Evolutionary conservation across 2,888 invertebrate species (phyloP).

Genomic region (Cataglyphis cursor): DNA sequence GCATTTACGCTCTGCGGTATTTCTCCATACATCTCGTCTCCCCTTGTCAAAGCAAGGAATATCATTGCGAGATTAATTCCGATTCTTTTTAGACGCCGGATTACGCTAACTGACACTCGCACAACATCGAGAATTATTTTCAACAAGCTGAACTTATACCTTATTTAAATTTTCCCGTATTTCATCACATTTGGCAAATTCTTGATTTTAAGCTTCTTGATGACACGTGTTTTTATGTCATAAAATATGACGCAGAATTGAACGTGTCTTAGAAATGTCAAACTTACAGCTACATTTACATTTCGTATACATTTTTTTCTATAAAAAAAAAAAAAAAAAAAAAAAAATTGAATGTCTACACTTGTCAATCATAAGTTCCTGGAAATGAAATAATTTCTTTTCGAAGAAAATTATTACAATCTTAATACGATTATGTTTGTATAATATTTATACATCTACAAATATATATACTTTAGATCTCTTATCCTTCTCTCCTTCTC

Average conservation of each 20-base stretch:
- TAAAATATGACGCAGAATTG: not conserved
- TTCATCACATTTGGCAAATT: not conserved
- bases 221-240: not conserved
- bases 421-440: not conserved
- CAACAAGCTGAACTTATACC: not conserved
- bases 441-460: not conserved
- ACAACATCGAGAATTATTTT: not conserved
- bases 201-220: not conserved
- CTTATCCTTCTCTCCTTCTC: constrained; percentile 3
- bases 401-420: not conserved
- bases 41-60: not conserved
- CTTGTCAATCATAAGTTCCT: not conserved
- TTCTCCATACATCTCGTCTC: constrained; percentile 9
- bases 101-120: not conserved
- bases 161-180: not conserved
- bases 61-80: constrained; percentile 25
- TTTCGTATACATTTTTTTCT: not conserved
- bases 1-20: constrained; percentile 39
- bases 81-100: constrained; percentile 2
- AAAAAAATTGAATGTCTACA: not conserved
- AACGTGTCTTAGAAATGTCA: not conserved
- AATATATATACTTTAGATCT: not conserved
- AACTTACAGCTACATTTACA: not conserved
- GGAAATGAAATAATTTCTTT: not conserved
- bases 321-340: not conserved